phyloP scores from a whole-genome alignment of 2,888 invertebrate species.

The Tenthredo notha region DNA sequence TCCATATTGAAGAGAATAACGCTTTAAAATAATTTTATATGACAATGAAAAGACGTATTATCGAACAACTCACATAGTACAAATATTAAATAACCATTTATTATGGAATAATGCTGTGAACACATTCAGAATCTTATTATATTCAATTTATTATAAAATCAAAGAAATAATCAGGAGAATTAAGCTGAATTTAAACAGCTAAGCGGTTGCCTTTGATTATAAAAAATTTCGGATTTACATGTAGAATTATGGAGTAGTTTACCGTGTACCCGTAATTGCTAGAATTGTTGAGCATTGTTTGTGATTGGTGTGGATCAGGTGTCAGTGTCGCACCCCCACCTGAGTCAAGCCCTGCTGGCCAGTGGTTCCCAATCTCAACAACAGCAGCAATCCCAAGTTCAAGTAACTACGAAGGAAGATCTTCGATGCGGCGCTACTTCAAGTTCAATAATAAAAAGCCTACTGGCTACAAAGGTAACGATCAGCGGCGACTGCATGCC shows the following conservation, averaged over 20 bases:
- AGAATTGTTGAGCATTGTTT: slow-evolving; percentile 68
- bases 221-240: slow-evolving; percentile 47
- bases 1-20: background rate
- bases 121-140: slow-evolving; percentile 26
- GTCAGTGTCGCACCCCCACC: slow-evolving; percentile 82
- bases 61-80: background rate
- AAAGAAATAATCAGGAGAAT: background rate
- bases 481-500: slow-evolving; percentile 81
- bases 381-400: slow-evolving; percentile 69
- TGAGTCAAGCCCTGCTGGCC: slow-evolving; percentile 82
- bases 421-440: slow-evolving; percentile 79
- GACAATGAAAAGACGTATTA: background rate
- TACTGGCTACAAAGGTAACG: slow-evolving; percentile 95
- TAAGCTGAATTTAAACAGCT: slow-evolving; percentile 38
- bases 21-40: background rate
- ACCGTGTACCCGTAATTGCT: slow-evolving; percentile 55
- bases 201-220: slow-evolving; percentile 59
- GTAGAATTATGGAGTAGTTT: slow-evolving; percentile 51
- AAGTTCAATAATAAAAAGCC: slow-evolving; percentile 94
- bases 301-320: slow-evolving; percentile 77
- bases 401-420: slow-evolving; percentile 74
- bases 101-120: slow-evolving; percentile 54
- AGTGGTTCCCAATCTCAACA: slow-evolving; percentile 72
- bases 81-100: background rate
- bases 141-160: slow-evolving; percentile 14